These are phyloP conservation scores for Brevimyrus niger DNA, from an alignment of 2,113 vertebrate species.

Conservation along the genomic window DNA sequence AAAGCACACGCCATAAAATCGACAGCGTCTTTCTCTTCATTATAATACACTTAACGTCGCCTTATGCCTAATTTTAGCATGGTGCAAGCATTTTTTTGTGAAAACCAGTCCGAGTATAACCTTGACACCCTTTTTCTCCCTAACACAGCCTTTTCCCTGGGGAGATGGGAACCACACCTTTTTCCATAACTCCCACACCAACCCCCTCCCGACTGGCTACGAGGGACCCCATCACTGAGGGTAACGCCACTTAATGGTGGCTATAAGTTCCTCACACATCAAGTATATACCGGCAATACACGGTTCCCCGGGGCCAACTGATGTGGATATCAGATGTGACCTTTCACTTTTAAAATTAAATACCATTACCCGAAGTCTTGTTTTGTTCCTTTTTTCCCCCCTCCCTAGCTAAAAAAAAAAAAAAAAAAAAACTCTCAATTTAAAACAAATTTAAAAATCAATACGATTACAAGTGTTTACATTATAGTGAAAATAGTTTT, in stretches of 20 bases:
- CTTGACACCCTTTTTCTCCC: neutral
- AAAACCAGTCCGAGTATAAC: neutral
- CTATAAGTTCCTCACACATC: neutral
- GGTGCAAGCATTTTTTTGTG: neutral
- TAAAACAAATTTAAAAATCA: neutral
- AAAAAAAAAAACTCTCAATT: neutral
- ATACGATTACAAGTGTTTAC: neutral
- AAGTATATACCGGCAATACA: neutral
- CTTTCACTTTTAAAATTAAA: neutral
- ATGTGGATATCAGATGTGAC: neutral
- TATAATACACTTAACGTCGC: neutral
- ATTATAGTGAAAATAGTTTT: neutral
- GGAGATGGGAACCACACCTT: slow-evolving; percentile 80
- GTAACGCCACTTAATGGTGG: neutral
- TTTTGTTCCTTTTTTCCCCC: neutral
- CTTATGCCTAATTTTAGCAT: neutral
- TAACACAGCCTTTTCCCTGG: slow-evolving; percentile 71
- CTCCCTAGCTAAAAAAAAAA: neutral
- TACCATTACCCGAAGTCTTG: neutral
- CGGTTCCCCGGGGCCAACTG: neutral
- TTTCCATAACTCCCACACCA: slow-evolving; percentile 75
- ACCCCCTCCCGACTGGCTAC: slow-evolving; percentile 71
- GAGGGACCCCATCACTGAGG: slow-evolving; percentile 57
- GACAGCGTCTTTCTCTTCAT: neutral
- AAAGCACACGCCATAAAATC: neutral